These are phyloP conservation scores for Aepyceros melampus DNA, from an alignment of 2,113 vertebrate species.

Conservation along the genomic window DNA sequence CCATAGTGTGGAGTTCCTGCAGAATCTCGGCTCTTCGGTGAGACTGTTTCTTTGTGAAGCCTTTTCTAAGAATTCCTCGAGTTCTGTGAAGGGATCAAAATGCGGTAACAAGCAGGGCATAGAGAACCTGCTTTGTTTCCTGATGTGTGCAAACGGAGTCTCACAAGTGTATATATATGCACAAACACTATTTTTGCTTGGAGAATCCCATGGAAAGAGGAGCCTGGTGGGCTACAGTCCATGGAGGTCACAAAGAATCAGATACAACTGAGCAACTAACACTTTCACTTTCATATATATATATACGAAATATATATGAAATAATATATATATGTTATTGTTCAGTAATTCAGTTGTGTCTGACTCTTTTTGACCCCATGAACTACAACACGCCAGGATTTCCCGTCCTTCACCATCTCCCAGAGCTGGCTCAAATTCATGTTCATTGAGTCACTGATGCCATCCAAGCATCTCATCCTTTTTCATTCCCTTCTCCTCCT, in stretches of 20 bases:
- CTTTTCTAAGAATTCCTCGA: not conserved
- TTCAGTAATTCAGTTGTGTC: not conserved
- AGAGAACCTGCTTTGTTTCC: slow-evolving; percentile 3
- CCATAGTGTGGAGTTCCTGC: not conserved
- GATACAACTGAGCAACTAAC: not conserved
- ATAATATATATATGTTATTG: not conserved
- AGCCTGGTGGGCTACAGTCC: not conserved
- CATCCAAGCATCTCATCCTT: not conserved
- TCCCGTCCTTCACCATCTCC: not conserved
- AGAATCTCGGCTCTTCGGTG: not conserved
- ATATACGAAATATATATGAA: not conserved
- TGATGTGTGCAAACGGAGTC: slow-evolving; percentile 12
- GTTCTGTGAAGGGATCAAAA: not conserved
- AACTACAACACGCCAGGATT: not conserved
- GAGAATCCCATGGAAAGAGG: not conserved
- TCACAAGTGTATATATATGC: not conserved
- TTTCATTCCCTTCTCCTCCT: not conserved
- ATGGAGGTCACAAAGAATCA: not conserved
- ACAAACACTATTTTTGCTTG: not conserved
- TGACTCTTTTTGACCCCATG: not conserved
- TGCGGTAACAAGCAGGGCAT: not conserved
- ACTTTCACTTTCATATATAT: not conserved
- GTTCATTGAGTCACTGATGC: not conserved
- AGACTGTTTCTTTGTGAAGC: not conserved
- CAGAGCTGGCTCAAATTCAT: not conserved